Evolutionary conservation across 1,140 invertebrate genomes (phyloP).

Genomic region (Drosophila micromelanica): DNA sequence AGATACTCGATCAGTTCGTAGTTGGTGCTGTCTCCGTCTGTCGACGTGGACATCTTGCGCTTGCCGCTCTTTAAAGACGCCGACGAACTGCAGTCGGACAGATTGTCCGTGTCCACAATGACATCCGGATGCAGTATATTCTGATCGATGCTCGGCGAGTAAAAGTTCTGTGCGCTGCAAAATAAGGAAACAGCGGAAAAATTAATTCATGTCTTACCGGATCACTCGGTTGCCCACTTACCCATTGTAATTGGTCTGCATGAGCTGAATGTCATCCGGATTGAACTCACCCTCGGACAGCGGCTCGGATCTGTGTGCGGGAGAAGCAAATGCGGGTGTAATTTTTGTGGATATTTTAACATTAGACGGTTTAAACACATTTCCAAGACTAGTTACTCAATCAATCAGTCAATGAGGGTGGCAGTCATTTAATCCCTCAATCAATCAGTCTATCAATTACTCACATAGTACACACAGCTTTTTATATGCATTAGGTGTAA

Average conservation of each 20-base stretch:
- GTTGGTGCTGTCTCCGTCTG: conserved; percentile 81
- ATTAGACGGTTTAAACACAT: no score
- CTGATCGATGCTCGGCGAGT: conserved; percentile 72
- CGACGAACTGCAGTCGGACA: conserved; percentile 78
- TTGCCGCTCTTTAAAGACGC: conserved; percentile 70
- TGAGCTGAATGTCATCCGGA: conserved; percentile 80
- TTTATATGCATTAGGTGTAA: no score
- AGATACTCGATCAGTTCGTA: conserved; percentile 83
- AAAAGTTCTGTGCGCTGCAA: conserved; percentile 74
- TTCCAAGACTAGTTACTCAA: no score
- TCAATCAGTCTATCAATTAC: no score
- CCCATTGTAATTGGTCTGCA: conserved; percentile 83
- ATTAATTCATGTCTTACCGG: background rate
- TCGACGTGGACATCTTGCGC: conserved; percentile 78
- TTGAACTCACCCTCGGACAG: conserved; percentile 81
- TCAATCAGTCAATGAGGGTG: no score
- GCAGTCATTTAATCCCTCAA: no score
- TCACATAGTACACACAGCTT: no score
- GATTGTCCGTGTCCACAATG: conserved; percentile 80
- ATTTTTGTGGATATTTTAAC: no score
- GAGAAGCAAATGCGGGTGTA: background rate
- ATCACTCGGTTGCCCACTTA: conserved; percentile 26
- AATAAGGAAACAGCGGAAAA: background rate
- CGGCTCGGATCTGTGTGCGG: conserved; percentile 73
- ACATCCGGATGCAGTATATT: conserved; percentile 82